Percentiles rank a stretch among this genome's conserved stretches.
These are phyloP conservation scores for Pseudorectes ferrugineus DNA, from an alignment of 2,113 vertebrate species.

Conservation along the genomic window DNA sequence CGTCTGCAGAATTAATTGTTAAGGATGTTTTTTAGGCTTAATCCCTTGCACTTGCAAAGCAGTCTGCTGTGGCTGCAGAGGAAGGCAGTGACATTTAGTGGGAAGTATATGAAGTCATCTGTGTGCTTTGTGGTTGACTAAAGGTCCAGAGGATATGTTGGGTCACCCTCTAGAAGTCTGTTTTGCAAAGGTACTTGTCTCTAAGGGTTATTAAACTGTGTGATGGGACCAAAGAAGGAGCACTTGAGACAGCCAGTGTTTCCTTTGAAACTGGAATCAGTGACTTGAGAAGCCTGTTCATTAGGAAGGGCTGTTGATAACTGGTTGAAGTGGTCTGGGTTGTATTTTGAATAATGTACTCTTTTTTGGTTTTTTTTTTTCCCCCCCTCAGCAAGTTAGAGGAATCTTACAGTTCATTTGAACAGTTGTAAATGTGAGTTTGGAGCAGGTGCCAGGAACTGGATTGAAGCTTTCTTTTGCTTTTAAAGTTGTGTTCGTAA, in stretches of 20 bases:
- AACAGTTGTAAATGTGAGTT: neutral
- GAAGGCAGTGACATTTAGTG: neutral
- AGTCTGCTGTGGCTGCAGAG: neutral
- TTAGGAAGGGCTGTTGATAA: slow-evolving; percentile 10
- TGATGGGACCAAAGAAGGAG: neutral
- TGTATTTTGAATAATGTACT: neutral
- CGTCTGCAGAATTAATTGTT: neutral
- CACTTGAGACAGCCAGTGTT: slow-evolving; percentile 22
- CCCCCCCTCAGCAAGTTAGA: neutral
- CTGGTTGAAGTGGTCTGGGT: slow-evolving; percentile 18
- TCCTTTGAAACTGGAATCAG: slow-evolving; percentile 37
- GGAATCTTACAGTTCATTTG: neutral
- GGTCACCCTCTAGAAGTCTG: neutral
- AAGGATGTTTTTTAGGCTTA: neutral
- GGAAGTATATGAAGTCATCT: neutral
- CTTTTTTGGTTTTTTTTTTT: neutral
- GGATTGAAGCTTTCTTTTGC: neutral
- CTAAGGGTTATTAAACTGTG: neutral
- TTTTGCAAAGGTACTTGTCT: slow-evolving; percentile 17
- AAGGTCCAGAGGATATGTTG: neutral
- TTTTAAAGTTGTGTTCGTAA: neutral
- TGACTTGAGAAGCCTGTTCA: slow-evolving; percentile 12
- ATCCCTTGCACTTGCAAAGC: neutral
- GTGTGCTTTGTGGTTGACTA: neutral
- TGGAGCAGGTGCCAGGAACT: neutral